Evolutionary conservation across 2,797 vertebrate species (phyloP).

Genomic region (Clarias pachynema): DNA sequence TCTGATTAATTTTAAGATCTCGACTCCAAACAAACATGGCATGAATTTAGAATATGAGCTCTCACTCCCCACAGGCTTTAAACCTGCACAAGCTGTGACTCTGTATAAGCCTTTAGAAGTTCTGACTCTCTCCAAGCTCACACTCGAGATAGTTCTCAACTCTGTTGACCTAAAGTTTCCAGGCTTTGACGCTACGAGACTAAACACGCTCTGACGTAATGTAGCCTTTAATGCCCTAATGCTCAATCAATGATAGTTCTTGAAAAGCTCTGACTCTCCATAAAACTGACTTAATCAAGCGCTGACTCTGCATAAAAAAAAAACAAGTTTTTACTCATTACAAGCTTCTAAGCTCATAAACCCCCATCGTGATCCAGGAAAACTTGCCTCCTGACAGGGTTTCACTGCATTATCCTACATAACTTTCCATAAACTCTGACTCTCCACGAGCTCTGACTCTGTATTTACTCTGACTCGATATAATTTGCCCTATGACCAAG

Average conservation of each 20-base stretch:
- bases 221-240: not conserved
- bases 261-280: not conserved
- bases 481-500: not conserved
- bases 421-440: not conserved
- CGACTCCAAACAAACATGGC: not conserved
- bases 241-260: not conserved
- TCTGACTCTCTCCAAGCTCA: not conserved
- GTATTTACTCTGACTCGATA: not conserved
- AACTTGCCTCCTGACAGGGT: not conserved
- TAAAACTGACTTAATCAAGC: not conserved
- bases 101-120: not conserved
- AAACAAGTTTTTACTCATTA: not conserved
- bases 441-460: not conserved
- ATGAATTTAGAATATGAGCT: not conserved
- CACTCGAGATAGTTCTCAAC: not conserved
- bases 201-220: not conserved
- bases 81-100: not conserved
- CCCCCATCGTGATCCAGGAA: not conserved
- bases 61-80: not conserved
- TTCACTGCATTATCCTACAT: not conserved
- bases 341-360: not conserved
- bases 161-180: not conserved
- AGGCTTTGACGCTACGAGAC: not conserved
- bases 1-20: not conserved
- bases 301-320: not conserved